Evolutionary conservation across 2,113 vertebrate genomes (phyloP).

Genomic region (Zeus faber): DNA sequence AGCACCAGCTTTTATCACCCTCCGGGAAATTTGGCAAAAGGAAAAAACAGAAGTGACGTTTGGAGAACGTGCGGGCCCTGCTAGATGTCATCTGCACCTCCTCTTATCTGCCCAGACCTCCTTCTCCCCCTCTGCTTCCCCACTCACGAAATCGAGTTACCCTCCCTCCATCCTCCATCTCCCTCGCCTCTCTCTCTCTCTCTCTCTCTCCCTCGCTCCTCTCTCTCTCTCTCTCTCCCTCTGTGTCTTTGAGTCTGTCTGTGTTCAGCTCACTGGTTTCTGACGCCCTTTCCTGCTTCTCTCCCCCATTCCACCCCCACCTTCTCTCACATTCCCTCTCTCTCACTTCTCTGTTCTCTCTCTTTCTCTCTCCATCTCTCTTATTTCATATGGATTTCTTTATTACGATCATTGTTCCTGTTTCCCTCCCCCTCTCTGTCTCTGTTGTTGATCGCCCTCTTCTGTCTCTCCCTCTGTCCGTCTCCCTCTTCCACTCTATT

Average conservation of each 20-base stretch:
- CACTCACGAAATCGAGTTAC: not conserved
- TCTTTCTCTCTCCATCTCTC: not conserved
- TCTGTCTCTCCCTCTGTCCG: not conserved
- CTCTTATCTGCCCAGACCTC: not conserved
- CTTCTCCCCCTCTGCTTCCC: not conserved
- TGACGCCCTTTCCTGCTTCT: not conserved
- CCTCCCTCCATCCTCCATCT: not conserved
- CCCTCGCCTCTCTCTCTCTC: not conserved
- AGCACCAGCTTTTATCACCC: not conserved
- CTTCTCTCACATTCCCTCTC: not conserved
- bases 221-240: not conserved
- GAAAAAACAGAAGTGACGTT: not conserved
- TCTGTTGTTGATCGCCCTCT: not conserved
- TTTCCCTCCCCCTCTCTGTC: not conserved
- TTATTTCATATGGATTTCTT: too few relatives aligned
- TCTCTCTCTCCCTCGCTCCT: not conserved
- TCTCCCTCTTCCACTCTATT: not conserved
- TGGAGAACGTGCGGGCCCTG: not conserved
- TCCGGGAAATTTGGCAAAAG: not conserved
- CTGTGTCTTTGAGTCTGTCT: too few relatives aligned
- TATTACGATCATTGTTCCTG: too few relatives aligned
- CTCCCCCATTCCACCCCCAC: not conserved
- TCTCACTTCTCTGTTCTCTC: not conserved
- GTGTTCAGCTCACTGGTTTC: too few relatives aligned
- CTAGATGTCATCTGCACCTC: too few relatives aligned